Percentiles rank a stretch among this genome's conserved stretches.
These are phyloP conservation scores for Ceratosolen fusciceps DNA, from an alignment of 1,140 invertebrate species.

Conservation along the genomic window DNA sequence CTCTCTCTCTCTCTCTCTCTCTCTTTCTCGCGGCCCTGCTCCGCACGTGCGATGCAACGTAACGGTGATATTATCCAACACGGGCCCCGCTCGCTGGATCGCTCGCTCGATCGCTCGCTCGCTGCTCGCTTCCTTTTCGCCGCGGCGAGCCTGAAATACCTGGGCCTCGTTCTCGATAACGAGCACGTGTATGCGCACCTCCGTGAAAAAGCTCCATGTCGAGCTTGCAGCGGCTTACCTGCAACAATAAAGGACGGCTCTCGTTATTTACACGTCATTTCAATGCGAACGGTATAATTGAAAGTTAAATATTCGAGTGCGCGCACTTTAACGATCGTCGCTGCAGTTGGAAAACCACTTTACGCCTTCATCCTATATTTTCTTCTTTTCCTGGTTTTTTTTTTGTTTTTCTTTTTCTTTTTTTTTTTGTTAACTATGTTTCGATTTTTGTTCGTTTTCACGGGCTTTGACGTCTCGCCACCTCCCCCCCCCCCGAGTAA, in stretches of 20 bases:
- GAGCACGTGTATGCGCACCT: neutral
- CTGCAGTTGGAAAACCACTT: neutral
- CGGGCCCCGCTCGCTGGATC: no score
- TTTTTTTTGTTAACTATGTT: no score
- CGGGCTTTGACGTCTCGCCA: no score
- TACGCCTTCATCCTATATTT: neutral
- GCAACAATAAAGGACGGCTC: neutral
- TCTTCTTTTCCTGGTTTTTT: neutral
- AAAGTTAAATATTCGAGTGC: neutral
- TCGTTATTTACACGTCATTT: neutral
- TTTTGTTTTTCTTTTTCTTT: no score
- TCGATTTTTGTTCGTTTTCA: neutral
- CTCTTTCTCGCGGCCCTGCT: neutral
- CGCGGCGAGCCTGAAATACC: neutral
- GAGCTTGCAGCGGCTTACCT: neutral
- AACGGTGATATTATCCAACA: slow-evolving; percentile 53
- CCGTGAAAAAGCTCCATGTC: neutral
- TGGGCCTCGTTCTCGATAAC: slow-evolving; percentile 6
- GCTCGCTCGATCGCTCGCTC: no score
- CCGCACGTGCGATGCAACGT: slow-evolving; percentile 9
- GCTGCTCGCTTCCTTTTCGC: slow-evolving; percentile 51
- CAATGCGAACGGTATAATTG: neutral
- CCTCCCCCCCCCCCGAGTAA: no score
- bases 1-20: neutral
- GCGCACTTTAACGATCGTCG: neutral